Evolutionary conservation across 1,140 invertebrate species (phyloP).

Genomic region (Uloborus diversus): DNA sequence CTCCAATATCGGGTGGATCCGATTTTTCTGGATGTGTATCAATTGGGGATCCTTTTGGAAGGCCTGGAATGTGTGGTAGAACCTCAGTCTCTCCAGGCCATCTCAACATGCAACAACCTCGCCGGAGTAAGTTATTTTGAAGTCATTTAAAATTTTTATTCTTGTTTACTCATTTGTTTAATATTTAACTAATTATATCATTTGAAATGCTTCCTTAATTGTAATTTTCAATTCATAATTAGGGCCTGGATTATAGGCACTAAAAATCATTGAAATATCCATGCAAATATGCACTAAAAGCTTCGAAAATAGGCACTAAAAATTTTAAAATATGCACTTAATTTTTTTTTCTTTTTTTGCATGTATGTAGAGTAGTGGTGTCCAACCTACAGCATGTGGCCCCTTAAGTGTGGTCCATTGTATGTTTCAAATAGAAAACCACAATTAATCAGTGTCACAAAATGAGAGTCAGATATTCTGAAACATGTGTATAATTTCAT

Average conservation of each 20-base stretch:
- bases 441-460: not conserved
- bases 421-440: not conserved
- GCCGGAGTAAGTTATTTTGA: slow-evolving; percentile 31
- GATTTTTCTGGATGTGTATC: slow-evolving; percentile 50
- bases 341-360: not conserved
- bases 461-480: too few species aligned
- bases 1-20: slow-evolving; percentile 28
- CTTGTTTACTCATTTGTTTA: not conserved
- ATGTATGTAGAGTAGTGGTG: too few species aligned
- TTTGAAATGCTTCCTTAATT: not conserved
- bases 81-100: slow-evolving; percentile 32
- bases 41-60: slow-evolving; percentile 42
- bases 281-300: too few species aligned
- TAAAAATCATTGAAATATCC: too few species aligned
- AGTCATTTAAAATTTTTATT: not conserved
- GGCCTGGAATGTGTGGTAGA: slow-evolving; percentile 21
- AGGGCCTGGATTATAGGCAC: too few species aligned
- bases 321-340: not conserved
- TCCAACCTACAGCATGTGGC: too few species aligned
- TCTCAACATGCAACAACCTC: slow-evolving; percentile 40
- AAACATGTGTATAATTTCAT: too few species aligned
- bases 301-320: not conserved
- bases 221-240: too few species aligned
- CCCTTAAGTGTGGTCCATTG: too few species aligned
- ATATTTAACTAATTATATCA: not conserved